phyloP scores from a whole-genome alignment of 2,113 vertebrate genomes.

The Piaya cayana region DNA sequence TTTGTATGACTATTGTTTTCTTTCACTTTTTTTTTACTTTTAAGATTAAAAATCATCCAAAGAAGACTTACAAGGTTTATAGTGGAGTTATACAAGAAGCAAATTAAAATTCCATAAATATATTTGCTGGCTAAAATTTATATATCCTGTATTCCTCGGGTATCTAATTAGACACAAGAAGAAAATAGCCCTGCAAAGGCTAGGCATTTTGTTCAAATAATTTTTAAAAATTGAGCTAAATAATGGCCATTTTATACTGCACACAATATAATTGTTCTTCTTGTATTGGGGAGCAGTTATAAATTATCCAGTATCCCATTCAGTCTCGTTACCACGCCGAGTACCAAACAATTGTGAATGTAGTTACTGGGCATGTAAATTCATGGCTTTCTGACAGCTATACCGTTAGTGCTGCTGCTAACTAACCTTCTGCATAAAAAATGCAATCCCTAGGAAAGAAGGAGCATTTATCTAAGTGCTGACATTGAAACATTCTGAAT shows the following conservation, averaged over 20 bases:
- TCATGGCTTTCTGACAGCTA: conserved; percentile 62
- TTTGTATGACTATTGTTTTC: not conserved
- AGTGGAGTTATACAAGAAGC: conserved; percentile 36
- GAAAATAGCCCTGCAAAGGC: conserved; percentile 65
- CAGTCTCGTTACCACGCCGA: conserved; percentile 47
- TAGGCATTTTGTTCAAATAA: conserved; percentile 70
- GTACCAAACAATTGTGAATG: conserved; percentile 68
- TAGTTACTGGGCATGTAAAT: conserved; percentile 66
- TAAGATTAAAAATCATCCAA: conserved; percentile 57
- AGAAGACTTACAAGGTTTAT: conserved; percentile 60
- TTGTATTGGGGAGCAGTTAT: conserved; percentile 68
- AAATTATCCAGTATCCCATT: conserved; percentile 73
- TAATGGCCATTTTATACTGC: conserved; percentile 73
- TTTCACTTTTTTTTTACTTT: not conserved
- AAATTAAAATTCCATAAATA: conserved; percentile 76
- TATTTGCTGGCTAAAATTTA: conserved; percentile 71
- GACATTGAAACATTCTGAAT: conserved; percentile 76
- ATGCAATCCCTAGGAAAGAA: conserved; percentile 68
- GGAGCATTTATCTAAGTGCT: conserved; percentile 71
- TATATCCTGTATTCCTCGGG: conserved; percentile 63
- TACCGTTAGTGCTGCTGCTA: conserved; percentile 55
- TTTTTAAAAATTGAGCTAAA: conserved; percentile 72
- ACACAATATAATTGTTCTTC: conserved; percentile 73
- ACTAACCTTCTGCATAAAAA: conserved; percentile 71
- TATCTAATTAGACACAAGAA: conserved; percentile 73